Evolutionary conservation across 2,113 vertebrate genomes (phyloP), one percentile per base, ranked within the genome.

Genomic region (Aplodontia rufa): DNA sequence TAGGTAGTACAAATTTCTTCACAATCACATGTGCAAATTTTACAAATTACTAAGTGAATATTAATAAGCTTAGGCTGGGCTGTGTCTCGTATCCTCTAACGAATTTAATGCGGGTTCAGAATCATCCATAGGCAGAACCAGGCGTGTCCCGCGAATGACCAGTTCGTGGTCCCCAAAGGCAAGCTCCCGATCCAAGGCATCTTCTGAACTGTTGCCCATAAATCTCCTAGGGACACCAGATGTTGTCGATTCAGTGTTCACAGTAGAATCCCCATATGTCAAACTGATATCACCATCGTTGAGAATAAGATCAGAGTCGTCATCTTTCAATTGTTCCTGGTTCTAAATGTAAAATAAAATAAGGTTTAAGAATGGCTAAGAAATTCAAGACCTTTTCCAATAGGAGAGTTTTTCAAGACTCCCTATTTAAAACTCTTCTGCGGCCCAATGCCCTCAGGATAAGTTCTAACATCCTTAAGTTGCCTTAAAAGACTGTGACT

Each of bases 71-170:
- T 99, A 99, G 45, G 98, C 98, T 2, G 98, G 98, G 71, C 98
- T 98, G 0, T 98, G 98, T 95, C 98, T 98, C 0, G 98, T 97
- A 6, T 91, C 98, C 95, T 98, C 98, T 96, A 99, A 97, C 85
- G 99, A 55, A 58, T 98, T 98, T 83, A 99, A 98, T 0, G 99
- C 98, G 0, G 99, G 99, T 97, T 99, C 99, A 0, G 99, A 99
- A 97, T 99, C 99, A 4, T 99, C 99, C 99, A 99, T 99, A 87
- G 99, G 99, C 75, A 99, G 99, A 94, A 99, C 99, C 95, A 99
- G 98, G 87, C 99, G 99, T 0, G 99, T 99, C 20, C 99, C 99
- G 85, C 99, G 98, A 98, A 99, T 99, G 92, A 99, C 99, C 53
- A 99, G 99, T 98, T 99, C 99, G 1, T 99, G 99, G 90, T 99